phyloP scores from a whole-genome alignment of 2,888 invertebrate species.

The Brachynemurus nebulosus region DNA sequence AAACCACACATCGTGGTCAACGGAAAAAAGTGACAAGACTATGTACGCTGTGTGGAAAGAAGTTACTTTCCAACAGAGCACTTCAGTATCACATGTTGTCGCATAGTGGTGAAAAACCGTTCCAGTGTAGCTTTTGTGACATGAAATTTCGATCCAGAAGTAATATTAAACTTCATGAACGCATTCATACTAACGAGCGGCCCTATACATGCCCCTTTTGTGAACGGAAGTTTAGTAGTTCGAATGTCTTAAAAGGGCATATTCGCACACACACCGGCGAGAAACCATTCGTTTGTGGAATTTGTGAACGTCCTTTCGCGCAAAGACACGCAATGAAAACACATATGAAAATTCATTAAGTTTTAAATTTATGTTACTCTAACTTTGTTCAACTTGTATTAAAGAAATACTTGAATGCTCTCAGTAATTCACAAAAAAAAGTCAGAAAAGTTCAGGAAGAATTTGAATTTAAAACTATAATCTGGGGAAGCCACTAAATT shows the following conservation, averaged over 20 bases:
- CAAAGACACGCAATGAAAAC: background rate
- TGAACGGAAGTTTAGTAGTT: background rate
- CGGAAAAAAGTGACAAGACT: background rate
- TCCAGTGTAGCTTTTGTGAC: background rate
- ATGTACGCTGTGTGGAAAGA: background rate
- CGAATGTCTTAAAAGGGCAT: background rate
- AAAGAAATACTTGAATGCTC: no score
- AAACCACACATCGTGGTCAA: background rate
- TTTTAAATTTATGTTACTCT: no score
- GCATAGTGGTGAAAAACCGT: background rate
- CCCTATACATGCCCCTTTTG: background rate
- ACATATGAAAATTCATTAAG: background rate
- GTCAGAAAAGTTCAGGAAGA: no score
- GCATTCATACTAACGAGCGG: background rate
- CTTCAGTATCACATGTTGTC: background rate
- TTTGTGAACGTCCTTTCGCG: background rate
- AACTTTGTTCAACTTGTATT: no score
- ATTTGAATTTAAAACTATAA: no score
- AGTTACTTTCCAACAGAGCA: background rate
- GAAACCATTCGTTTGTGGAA: background rate
- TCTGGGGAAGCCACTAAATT: no score
- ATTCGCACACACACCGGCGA: background rate
- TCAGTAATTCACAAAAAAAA: no score
- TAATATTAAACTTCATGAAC: background rate
- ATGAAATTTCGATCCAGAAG: background rate